Conservation (phyloP, 2,888 invertebrate genomes). For the Sycophila texana region DNA sequence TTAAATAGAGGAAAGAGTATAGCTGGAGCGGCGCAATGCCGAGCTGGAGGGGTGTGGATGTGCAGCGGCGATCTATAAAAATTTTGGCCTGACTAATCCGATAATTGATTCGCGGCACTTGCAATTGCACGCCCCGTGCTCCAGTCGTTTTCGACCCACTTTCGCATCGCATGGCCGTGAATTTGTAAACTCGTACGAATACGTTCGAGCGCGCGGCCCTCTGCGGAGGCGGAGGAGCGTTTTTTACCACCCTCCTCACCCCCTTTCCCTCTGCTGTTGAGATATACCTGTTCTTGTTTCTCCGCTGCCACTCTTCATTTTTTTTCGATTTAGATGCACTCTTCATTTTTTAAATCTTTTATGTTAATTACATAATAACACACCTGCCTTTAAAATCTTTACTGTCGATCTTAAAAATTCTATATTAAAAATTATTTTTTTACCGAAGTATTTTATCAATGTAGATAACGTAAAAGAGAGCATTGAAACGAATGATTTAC, state of each 20-base stretch:
- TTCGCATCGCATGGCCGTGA: constrained; percentile 38
- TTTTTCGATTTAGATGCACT: too few relatives aligned
- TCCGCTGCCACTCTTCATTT: background rate
- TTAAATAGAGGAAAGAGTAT: background rate
- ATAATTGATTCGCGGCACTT: constrained; percentile 36
- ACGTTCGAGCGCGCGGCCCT: background rate
- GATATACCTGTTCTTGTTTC: background rate
- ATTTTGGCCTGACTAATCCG: constrained; percentile 33
- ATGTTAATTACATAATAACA: too few relatives aligned
- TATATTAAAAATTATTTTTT: too few relatives aligned
- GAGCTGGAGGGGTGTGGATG: background rate
- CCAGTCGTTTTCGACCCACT: constrained; percentile 43
- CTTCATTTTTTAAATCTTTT: too few relatives aligned
- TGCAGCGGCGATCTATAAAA: background rate
- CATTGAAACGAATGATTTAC: too few relatives aligned
- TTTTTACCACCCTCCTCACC: background rate
- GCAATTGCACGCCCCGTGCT: constrained; percentile 6
- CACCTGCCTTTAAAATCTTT: too few relatives aligned
- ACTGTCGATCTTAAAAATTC: too few relatives aligned
- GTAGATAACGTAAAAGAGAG: too few relatives aligned
- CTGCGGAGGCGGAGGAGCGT: background rate
- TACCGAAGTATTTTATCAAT: too few relatives aligned
- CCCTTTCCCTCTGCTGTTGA: background rate
- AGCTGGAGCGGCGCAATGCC: background rate
- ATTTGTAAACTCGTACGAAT: constrained; percentile 26